Evolutionary conservation across 2,113 vertebrate species (phyloP).

Genomic region (Pterocles orientalis): DNA sequence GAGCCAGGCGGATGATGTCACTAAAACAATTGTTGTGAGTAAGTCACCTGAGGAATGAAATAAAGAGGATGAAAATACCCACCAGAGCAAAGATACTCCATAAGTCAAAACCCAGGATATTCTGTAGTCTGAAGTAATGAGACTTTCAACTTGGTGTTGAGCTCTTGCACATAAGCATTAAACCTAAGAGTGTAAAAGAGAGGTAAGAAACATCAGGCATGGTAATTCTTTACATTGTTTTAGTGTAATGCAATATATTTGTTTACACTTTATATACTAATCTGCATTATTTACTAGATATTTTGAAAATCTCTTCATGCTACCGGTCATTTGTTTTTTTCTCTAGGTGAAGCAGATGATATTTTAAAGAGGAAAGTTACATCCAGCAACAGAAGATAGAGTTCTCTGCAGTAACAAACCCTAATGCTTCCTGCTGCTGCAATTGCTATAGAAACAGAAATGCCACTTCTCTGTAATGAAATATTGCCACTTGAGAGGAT

Average conservation of each 20-base stretch:
- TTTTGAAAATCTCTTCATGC: neutral
- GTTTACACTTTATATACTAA: neutral
- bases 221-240: neutral
- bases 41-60: neutral
- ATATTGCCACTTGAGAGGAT: neutral
- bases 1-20: neutral
- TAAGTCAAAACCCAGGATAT: neutral
- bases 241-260: neutral
- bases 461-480: neutral
- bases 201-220: neutral
- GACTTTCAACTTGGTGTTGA: neutral
- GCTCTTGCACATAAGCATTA: neutral
- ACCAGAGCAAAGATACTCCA: neutral
- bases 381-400: neutral
- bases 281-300: neutral
- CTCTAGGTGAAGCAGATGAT: neutral
- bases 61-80: neutral
- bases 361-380: neutral
- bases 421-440: neutral
- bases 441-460: constrained; percentile 21
- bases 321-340: neutral
- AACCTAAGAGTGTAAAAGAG: neutral
- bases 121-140: neutral
- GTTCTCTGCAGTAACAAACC: neutral
- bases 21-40: neutral